Evolutionary conservation across 2,113 vertebrate species (phyloP).

Genomic region (Meriones unguiculatus): DNA sequence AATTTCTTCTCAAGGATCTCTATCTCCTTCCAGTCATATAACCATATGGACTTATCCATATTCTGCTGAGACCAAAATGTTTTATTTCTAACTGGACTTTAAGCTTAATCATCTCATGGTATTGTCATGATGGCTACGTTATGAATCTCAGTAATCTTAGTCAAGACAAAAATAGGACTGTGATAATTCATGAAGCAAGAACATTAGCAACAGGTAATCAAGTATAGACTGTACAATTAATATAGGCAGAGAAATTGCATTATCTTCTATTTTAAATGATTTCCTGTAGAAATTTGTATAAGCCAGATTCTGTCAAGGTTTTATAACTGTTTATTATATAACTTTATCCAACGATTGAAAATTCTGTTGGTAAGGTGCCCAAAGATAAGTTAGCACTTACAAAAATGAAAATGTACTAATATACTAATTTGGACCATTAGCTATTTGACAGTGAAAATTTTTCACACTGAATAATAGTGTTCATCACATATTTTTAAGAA

Average conservation of each 20-base stretch:
- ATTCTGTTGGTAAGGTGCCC: conserved; percentile 37
- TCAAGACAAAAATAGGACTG: background rate
- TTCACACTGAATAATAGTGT: conserved; percentile 5
- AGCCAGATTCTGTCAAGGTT: conserved; percentile 26
- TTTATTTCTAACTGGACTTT: background rate
- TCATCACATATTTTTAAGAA: background rate
- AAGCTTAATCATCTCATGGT: background rate
- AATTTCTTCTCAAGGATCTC: background rate
- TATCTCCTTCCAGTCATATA: background rate
- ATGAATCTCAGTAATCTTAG: background rate
- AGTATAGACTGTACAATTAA: background rate
- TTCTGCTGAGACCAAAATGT: background rate
- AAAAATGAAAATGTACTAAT: conserved; percentile 44
- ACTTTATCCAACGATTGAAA: conserved; percentile 10
- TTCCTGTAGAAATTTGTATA: conserved; percentile 37
- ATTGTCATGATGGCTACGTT: background rate
- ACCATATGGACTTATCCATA: background rate
- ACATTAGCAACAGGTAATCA: background rate
- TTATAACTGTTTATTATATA: conserved; percentile 24
- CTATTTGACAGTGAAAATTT: conserved; percentile 18
- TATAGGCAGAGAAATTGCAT: background rate
- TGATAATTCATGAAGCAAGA: background rate
- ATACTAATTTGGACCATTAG: conserved; percentile 42
- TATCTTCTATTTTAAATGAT: conserved; percentile 44
- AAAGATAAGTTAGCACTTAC: conserved; percentile 33